A percentile compares a stretch with the other conserved stretches of the same genome.
Conservation (phyloP, 2,113 vertebrate genomes). For the Sylvietta virens region DNA sequence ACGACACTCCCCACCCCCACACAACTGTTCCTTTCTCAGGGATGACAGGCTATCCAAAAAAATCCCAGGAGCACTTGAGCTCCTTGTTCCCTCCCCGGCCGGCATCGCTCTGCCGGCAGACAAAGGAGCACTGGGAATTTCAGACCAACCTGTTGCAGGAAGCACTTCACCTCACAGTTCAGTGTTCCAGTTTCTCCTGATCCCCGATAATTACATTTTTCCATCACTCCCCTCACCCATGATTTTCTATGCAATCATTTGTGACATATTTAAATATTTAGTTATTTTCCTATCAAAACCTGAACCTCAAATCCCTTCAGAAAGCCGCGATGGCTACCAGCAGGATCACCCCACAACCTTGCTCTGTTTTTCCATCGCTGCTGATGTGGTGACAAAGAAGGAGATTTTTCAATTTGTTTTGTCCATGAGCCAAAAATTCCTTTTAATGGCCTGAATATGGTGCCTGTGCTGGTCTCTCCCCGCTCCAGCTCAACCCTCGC, state of each 20-base stretch:
- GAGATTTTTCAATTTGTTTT: conserved; percentile 50
- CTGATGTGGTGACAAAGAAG: background rate
- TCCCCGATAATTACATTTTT: fast-evolving
- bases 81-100: background rate
- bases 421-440: conserved; percentile 29
- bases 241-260: background rate
- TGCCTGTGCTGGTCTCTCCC: conserved; percentile 5
- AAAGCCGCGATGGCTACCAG: background rate
- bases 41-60: background rate
- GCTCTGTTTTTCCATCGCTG: background rate
- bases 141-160: background rate
- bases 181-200: background rate
- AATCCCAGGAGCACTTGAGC: background rate
- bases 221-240: background rate
- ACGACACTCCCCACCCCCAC: conserved; percentile 18
- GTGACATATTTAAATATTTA: background rate
- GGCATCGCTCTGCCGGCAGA: background rate
- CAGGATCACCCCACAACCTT: background rate
- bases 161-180: background rate
- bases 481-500: background rate
- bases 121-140: background rate
- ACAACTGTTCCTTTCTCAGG: background rate
- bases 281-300: background rate
- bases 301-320: fast-evolving
- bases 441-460: background rate